Evolutionary conservation across 2,113 vertebrate genomes (phyloP).

Genomic region (Scatophagus argus): DNA sequence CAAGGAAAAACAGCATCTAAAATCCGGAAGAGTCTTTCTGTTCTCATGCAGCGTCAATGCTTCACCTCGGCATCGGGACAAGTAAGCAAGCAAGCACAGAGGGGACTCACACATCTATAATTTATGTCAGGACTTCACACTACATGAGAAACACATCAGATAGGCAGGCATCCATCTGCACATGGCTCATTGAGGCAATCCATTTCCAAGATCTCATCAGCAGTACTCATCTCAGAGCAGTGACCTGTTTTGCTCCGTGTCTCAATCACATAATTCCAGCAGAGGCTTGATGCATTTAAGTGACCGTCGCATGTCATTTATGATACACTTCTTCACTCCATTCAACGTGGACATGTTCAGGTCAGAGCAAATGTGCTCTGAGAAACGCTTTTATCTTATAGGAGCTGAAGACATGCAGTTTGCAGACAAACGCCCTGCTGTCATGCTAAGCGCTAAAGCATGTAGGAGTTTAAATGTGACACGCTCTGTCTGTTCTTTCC

Average conservation of each 20-base stretch:
- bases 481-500: conserved; percentile 7
- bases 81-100: conserved; percentile 5
- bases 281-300: background rate
- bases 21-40: conserved; percentile 18
- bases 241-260: conserved; percentile 11
- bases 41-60: conserved; percentile 52
- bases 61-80: conserved; percentile 32
- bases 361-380: background rate
- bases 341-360: background rate
- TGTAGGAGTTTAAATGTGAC: conserved; percentile 49
- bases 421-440: conserved; percentile 20
- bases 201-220: conserved; percentile 32
- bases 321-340: background rate
- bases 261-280: conserved; percentile 10
- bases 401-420: background rate
- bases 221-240: conserved; percentile 23
- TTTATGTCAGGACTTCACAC: conserved; percentile 66
- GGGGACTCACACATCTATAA: conserved; percentile 68
- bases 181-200: conserved; percentile 40
- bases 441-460: conserved; percentile 42
- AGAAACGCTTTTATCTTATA: background rate
- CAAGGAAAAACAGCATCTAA: conserved; percentile 10
- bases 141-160: conserved; percentile 77
- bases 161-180: conserved; percentile 61
- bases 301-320: conserved; percentile 4